These are phyloP conservation scores for Thymallus thymallus DNA, from an alignment of 2,113 vertebrate species.

Conservation along the genomic window DNA sequence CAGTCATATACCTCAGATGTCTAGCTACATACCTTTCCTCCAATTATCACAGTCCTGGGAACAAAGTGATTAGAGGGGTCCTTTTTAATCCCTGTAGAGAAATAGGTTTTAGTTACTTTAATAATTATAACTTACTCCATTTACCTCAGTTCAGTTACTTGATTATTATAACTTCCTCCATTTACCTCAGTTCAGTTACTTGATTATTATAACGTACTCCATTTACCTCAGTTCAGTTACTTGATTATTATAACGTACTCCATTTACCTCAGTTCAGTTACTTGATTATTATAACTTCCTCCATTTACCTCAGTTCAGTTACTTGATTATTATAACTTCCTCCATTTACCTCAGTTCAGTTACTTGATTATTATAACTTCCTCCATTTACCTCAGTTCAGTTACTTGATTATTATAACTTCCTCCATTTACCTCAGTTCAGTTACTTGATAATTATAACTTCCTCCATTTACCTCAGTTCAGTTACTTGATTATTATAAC, in stretches of 20 bases:
- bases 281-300: neutral
- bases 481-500: neutral
- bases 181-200: neutral
- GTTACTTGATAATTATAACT: neutral
- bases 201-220: neutral
- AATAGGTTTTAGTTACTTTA: neutral
- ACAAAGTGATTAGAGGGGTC: conserved; percentile 80
- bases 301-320: neutral
- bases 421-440: neutral
- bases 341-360: neutral
- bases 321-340: neutral
- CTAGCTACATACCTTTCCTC: conserved; percentile 78
- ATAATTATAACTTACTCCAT: neutral
- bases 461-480: neutral
- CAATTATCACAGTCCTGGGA: conserved; percentile 86
- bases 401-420: neutral
- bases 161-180: neutral
- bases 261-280: neutral
- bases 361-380: neutral
- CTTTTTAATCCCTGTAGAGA: conserved; percentile 80
- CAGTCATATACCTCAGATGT: neutral
- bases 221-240: neutral
- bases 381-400: neutral
- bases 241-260: neutral
- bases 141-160: neutral